Conservation (phyloP, 2,797 vertebrate genomes). For the Malurus leucopterus region DNA sequence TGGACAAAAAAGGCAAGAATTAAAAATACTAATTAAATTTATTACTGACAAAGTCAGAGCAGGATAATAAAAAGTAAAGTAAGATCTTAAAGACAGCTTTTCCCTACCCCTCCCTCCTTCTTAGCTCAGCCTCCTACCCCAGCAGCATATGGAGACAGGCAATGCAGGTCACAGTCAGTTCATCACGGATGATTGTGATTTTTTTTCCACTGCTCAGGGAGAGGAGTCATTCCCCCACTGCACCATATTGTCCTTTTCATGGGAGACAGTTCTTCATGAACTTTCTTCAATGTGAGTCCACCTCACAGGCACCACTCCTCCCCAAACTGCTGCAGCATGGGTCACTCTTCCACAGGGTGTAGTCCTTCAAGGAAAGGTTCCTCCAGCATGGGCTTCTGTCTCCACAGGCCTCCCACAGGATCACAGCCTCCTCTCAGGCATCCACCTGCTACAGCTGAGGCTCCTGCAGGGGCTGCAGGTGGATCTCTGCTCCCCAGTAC, state of each 20-base stretch:
- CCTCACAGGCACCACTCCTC: not conserved
- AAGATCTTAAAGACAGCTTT: not conserved
- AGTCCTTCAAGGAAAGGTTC: not conserved
- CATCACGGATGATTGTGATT: not conserved
- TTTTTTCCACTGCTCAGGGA: not conserved
- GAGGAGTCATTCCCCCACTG: not conserved
- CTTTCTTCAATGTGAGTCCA: not conserved
- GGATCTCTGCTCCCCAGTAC: not conserved
- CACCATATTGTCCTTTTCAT: not conserved
- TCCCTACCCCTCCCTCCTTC: not conserved
- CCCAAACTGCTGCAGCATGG: fast-evolving
- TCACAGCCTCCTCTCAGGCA: not conserved
- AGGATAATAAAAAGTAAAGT: not conserved
- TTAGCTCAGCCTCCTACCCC: not conserved
- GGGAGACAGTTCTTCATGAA: not conserved
- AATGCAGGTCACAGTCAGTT: not conserved
- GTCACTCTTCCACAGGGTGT: not conserved
- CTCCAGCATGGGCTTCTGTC: not conserved
- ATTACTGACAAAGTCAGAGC: not conserved
- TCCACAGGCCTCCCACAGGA: not conserved
- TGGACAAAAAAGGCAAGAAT: not conserved
- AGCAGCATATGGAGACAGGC: not conserved
- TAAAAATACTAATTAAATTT: not conserved
- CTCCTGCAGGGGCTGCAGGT: not conserved
- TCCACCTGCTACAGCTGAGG: not conserved